Evolutionary conservation across 30 jellyfish, hydroid and myxozoan genomes (phyloP).

Genomic region (Morbakka virulenta): DNA sequence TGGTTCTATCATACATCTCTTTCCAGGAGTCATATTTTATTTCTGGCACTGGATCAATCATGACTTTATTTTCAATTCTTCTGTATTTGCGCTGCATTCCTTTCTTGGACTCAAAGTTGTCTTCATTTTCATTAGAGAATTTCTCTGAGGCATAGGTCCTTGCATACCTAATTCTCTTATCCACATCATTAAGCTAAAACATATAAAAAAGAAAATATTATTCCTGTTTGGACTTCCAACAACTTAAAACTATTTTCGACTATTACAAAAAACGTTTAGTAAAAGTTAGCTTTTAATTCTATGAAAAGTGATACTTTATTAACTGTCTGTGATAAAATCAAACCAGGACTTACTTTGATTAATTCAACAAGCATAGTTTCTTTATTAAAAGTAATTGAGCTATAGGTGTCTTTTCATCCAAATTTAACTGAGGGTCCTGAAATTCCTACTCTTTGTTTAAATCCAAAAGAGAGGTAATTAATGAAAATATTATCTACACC

Average conservation of each 20-base stretch:
- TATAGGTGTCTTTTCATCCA: no score
- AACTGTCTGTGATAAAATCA: no score
- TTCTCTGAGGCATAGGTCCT: conserved; percentile 1
- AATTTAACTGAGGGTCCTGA: no score
- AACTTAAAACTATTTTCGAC: no score
- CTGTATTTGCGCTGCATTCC: conserved; percentile 21
- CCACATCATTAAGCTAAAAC: conserved; percentile 46
- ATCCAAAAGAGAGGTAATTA: no score
- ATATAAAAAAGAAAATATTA: background rate
- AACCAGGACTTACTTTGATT: no score
- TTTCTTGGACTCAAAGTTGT: background rate
- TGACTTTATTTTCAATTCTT: conserved; percentile 2
- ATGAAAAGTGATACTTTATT: background rate
- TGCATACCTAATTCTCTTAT: conserved; percentile 40
- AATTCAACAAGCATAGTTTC: no score
- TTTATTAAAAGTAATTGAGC: no score
- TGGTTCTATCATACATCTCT: background rate
- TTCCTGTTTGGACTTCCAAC: no score
- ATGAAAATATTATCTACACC: no score
- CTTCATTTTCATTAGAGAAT: background rate
- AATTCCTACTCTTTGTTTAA: no score
- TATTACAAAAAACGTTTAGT: background rate
- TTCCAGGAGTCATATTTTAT: conserved; percentile 3
- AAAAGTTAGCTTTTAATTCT: background rate
- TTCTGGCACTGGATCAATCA: conserved; percentile 25